phyloP scores from a whole-genome alignment of 2,797 vertebrate species.

The Typhlichthys subterraneus region DNA sequence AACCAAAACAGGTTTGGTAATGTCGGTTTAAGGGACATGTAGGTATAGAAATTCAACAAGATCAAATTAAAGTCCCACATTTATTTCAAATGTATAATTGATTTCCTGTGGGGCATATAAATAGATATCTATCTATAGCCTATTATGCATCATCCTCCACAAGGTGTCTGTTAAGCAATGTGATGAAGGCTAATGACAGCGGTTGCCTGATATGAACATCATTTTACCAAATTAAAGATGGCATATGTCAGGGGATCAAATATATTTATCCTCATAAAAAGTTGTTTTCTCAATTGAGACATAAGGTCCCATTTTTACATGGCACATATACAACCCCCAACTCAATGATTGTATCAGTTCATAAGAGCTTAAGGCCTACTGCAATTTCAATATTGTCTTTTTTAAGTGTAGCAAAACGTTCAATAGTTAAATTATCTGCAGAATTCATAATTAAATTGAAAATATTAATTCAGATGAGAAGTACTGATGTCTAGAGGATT shows the following conservation, averaged over 20 bases:
- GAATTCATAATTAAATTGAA: constrained; percentile 77
- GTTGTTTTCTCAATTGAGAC: constrained; percentile 70
- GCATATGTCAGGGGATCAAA: constrained; percentile 71
- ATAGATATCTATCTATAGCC: no score
- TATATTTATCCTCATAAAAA: constrained; percentile 58
- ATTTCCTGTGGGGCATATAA: no score
- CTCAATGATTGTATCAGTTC: constrained; percentile 77
- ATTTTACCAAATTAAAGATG: constrained; percentile 49
- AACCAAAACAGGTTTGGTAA: no score
- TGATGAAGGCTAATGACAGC: constrained; percentile 55
- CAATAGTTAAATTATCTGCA: constrained; percentile 66
- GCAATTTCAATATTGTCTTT: constrained; percentile 80
- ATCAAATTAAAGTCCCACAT: no score
- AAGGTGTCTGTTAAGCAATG: constrained; percentile 27
- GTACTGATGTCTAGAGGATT: constrained; percentile 58
- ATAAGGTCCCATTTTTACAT: constrained; percentile 68
- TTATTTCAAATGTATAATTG: no score
- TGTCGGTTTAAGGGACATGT: no score
- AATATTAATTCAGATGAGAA: constrained; percentile 48
- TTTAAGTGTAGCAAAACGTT: constrained; percentile 56
- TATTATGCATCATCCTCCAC: background rate
- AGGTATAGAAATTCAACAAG: no score
- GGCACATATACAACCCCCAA: constrained; percentile 60
- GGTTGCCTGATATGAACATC: constrained; percentile 56
- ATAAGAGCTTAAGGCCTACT: constrained; percentile 77